Evolutionary conservation across 2,888 invertebrate genomes (phyloP).

Genomic region (Mesochorus sp.): DNA sequence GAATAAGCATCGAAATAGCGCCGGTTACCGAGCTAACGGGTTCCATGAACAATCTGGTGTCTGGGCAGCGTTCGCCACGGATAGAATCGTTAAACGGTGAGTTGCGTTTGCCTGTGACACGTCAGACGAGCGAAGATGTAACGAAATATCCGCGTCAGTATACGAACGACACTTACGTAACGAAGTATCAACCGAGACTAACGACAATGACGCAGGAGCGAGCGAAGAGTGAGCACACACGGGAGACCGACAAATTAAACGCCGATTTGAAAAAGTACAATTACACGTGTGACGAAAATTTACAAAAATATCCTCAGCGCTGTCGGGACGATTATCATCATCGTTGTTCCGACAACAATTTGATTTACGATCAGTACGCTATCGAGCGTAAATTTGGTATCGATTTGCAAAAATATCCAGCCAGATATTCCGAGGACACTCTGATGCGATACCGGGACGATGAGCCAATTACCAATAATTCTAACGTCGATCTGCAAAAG

Average conservation of each 20-base stretch:
- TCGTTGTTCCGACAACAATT: constrained; percentile 78
- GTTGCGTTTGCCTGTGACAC: constrained; percentile 75
- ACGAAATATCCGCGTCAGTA: constrained; percentile 73
- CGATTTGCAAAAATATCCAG: constrained; percentile 68
- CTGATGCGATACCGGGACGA: constrained; percentile 71
- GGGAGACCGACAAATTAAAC: constrained; percentile 61
- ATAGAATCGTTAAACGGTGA: constrained; percentile 81
- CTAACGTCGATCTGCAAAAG: constrained; percentile 74
- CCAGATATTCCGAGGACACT: constrained; percentile 75
- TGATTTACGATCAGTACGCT: constrained; percentile 74
- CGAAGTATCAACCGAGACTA: constrained; percentile 71
- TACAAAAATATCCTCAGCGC: constrained; percentile 79
- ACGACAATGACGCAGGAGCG: constrained; percentile 70
- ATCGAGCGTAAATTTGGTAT: constrained; percentile 68
- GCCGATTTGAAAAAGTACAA: constrained; percentile 74
- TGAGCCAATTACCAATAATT: constrained; percentile 53
- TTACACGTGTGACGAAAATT: constrained; percentile 77
- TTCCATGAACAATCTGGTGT: constrained; percentile 79
- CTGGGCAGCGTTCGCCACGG: constrained; percentile 76
- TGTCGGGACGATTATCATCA: constrained; percentile 80
- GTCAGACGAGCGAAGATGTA: constrained; percentile 71
- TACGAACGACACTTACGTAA: constrained; percentile 68
- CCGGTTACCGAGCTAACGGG: constrained; percentile 76
- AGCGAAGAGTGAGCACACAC: constrained; percentile 63
- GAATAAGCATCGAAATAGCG: constrained; percentile 71